These are phyloP conservation scores for Tetraneura akinire DNA, from an alignment of 1,140 invertebrate species.

Conservation along the genomic window DNA sequence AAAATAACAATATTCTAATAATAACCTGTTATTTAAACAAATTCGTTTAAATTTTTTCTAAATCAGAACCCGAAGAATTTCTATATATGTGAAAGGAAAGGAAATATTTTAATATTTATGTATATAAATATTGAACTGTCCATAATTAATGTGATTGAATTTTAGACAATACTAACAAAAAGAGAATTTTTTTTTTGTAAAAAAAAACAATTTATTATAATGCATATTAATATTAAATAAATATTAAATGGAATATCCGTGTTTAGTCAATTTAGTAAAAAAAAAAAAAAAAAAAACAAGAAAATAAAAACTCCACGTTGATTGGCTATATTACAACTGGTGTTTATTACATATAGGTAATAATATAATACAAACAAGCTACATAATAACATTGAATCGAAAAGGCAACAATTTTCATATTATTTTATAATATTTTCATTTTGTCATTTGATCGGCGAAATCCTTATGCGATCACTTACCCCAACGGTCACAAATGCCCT, in stretches of 20 bases:
- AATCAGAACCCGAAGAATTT: no score
- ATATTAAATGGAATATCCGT: neutral
- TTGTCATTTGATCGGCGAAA: neutral
- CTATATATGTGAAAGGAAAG: no score
- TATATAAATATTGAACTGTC: neutral
- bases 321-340: conserved; percentile 47
- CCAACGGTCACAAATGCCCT: conserved; percentile 80
- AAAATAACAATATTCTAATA: neutral
- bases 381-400: neutral
- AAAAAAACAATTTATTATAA: neutral
- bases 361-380: neutral
- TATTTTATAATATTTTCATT: neutral
- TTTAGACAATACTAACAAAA: neutral
- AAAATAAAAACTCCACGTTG: conserved; percentile 6
- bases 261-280: conserved; percentile 14
- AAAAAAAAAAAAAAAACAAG: neutral
- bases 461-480: conserved; percentile 61
- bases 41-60: neutral
- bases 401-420: neutral
- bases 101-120: neutral
- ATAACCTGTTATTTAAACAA: neutral
- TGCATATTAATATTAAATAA: neutral
- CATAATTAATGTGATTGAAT: neutral
- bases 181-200: no score
- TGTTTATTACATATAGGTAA: conserved; percentile 28